These are phyloP conservation scores for Carlito syrichta DNA, from an alignment of 2,113 vertebrate genomes.

Conservation along the genomic window DNA sequence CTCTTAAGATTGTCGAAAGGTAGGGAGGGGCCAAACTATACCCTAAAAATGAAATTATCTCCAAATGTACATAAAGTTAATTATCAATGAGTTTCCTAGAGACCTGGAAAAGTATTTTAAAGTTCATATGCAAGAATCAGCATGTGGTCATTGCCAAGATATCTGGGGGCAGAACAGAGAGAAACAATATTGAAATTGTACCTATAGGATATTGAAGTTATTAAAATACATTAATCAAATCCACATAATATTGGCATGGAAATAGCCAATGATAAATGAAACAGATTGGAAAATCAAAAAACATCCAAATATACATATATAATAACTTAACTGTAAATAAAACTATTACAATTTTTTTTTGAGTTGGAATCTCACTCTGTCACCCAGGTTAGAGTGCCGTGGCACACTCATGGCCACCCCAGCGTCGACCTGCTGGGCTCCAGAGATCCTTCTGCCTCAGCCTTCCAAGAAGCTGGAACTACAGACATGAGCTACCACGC, in stretches of 20 bases:
- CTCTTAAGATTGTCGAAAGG: background rate
- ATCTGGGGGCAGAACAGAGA: background rate
- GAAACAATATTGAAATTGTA: background rate
- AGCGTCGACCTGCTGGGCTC: too few relatives aligned
- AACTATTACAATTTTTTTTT: too few relatives aligned
- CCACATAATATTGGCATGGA: background rate
- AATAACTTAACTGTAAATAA: background rate
- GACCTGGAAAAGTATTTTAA: background rate
- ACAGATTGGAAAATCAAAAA: background rate
- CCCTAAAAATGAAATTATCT: background rate
- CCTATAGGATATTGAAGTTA: background rate
- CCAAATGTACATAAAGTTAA: background rate
- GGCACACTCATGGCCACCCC: too few relatives aligned
- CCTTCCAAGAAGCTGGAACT: too few relatives aligned
- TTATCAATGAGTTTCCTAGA: background rate
- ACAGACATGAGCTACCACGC: too few relatives aligned
- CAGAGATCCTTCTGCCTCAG: too few relatives aligned
- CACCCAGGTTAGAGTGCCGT: too few relatives aligned
- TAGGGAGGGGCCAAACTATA: background rate
- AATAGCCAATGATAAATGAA: background rate
- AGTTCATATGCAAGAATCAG: background rate
- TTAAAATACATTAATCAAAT: background rate
- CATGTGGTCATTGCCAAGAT: background rate
- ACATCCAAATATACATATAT: background rate
- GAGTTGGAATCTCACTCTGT: too few relatives aligned